These are phyloP conservation scores for Mionectes macconnelli DNA, from an alignment of 2,113 vertebrate species.

Conservation along the genomic window DNA sequence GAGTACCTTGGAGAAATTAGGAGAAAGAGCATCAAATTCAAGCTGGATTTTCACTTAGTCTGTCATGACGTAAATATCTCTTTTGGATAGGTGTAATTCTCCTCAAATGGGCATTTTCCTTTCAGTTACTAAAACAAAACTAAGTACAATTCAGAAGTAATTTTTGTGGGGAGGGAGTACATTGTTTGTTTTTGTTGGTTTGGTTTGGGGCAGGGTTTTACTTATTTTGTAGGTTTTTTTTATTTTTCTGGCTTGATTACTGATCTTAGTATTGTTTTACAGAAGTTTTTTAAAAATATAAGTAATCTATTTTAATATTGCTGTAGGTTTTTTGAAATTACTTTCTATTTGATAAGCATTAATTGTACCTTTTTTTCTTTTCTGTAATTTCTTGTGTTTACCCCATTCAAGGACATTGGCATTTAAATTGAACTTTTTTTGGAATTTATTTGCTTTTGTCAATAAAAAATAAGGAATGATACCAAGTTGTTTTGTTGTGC, in stretches of 20 bases:
- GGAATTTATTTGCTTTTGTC: neutral
- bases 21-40: neutral
- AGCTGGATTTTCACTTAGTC: neutral
- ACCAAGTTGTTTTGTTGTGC: neutral
- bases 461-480: neutral
- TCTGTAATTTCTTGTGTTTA: neutral
- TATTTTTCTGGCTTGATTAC: neutral
- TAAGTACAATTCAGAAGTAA: neutral
- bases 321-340: neutral
- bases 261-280: neutral
- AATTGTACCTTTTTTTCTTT: neutral
- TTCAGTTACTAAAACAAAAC: neutral
- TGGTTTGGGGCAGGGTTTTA: neutral
- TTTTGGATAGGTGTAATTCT: neutral
- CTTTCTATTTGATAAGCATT: neutral
- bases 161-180: neutral
- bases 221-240: neutral
- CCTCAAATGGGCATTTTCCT: neutral
- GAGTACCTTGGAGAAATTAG: neutral
- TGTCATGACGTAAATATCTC: neutral
- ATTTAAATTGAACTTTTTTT: neutral
- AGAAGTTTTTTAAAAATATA: neutral
- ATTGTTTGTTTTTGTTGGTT: neutral
- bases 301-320: neutral
- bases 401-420: fast-evolving